Evolutionary conservation across 2,797 vertebrate genomes (phyloP).

Genomic region (Gadopsis bispinosus): DNA sequence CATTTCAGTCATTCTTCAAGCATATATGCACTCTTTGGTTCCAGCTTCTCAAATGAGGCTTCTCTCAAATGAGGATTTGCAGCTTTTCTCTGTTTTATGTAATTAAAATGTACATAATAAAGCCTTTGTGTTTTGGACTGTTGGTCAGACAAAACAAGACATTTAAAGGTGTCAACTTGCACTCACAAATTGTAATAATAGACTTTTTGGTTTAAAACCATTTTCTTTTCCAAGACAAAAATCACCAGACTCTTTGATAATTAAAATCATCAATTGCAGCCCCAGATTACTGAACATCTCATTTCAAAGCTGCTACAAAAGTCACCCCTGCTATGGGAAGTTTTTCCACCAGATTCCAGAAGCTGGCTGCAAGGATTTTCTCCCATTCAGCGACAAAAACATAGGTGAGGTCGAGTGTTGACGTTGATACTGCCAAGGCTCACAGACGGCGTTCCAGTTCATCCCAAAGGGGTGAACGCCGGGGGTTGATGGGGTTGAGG

Average conservation of each 20-base stretch:
- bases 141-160: not conserved
- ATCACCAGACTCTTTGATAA: not conserved
- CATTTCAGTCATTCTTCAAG: not conserved
- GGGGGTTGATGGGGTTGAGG: conserved; percentile 3
- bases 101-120: not conserved
- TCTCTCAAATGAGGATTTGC: not conserved
- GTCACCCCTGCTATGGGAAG: not conserved
- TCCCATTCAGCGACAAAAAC: conserved; percentile 2
- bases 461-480: conserved; percentile 5
- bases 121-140: not conserved
- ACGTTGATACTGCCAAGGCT: conserved; percentile 3
- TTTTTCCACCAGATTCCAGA: not conserved
- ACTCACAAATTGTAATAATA: not conserved
- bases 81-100: not conserved
- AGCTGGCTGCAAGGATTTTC: conserved; percentile 1
- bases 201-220: not conserved
- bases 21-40: not conserved
- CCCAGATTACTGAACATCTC: not conserved
- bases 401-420: conserved; percentile 3
- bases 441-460: not conserved
- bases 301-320: not conserved
- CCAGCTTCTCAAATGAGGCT: not conserved
- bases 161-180: not conserved
- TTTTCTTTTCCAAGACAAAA: not conserved
- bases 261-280: not conserved